Conservation (phyloP, 2,888 invertebrate genomes). For the Gymnosoma rotundatum region DNA sequence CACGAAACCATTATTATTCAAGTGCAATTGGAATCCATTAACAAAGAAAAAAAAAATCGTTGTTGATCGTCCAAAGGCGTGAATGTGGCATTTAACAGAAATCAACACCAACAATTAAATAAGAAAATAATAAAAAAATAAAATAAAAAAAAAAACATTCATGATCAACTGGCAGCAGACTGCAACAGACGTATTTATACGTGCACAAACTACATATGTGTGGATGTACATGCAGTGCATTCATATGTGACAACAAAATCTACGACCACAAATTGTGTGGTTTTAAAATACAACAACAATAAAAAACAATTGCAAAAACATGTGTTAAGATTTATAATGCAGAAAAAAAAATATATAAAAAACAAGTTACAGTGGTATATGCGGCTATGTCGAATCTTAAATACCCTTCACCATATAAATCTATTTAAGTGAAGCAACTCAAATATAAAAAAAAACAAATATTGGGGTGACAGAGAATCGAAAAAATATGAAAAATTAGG, state of each 20-base stretch:
- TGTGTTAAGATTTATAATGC: conserved; percentile 61
- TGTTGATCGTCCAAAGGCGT: conserved; percentile 60
- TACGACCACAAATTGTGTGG: conserved; percentile 34
- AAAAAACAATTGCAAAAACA: conserved; percentile 55
- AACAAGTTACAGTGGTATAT: no score
- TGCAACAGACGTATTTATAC: conserved; percentile 1
- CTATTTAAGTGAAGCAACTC: no score
- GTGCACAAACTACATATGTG: no score
- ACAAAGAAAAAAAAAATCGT: neutral
- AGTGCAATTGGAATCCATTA: conserved; percentile 69
- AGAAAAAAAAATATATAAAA: neutral
- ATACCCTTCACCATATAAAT: no score
- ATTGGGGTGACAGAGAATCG: no score
- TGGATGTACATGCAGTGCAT: conserved; percentile 55
- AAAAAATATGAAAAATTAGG: no score
- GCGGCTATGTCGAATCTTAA: no score
- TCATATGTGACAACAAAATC: conserved; percentile 58
- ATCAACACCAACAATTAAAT: conserved; percentile 46
- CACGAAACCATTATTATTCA: conserved; percentile 59
- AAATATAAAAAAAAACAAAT: neutral
- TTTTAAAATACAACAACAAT: conserved; percentile 40
- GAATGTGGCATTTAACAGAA: conserved; percentile 55
- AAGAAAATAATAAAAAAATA: neutral
- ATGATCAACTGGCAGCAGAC: conserved; percentile 32
- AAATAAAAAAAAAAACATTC: conserved; percentile 1